Conservation (phyloP, 2,888 invertebrate species). For the Drosophila colorata region DNA sequence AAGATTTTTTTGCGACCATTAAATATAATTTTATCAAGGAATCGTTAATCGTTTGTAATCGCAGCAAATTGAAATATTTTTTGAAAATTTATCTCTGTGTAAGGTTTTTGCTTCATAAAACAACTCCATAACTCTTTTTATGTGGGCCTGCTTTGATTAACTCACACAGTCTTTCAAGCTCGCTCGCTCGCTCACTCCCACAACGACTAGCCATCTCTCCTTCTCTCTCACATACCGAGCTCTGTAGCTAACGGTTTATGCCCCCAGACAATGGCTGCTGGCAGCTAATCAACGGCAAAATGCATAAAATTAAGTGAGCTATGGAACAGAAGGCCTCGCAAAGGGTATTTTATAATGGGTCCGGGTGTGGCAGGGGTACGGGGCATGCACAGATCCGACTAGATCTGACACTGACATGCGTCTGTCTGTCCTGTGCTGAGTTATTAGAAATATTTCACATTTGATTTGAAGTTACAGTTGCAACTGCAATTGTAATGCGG, state of each 20-base stretch:
- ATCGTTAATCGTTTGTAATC: too few species aligned
- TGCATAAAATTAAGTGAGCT: slow-evolving; percentile 79
- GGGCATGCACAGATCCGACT: slow-evolving; percentile 1
- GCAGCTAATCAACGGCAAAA: slow-evolving; percentile 79
- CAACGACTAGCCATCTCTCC: not conserved
- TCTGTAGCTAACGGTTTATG: slow-evolving; percentile 60
- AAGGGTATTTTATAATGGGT: slow-evolving; percentile 22
- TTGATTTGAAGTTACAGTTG: slow-evolving; percentile 51
- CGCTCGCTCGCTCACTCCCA: not conserved
- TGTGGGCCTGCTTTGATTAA: slow-evolving; percentile 70
- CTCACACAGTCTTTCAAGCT: slow-evolving; percentile 24
- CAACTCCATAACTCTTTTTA: slow-evolving; percentile 55
- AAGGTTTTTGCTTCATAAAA: slow-evolving; percentile 27
- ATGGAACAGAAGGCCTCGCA: slow-evolving; percentile 11
- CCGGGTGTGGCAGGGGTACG: not conserved
- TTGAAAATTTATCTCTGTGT: too few species aligned
- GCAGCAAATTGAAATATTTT: too few species aligned
- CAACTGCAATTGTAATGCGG: slow-evolving; percentile 47
- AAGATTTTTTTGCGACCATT: too few species aligned
- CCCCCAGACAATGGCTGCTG: slow-evolving; percentile 57
- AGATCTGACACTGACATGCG: slow-evolving; percentile 43
- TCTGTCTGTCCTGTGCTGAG: slow-evolving; percentile 31
- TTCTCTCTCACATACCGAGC: not conserved
- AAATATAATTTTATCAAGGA: too few species aligned
- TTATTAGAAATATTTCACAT: slow-evolving; percentile 73